These are phyloP conservation scores for Pelecanus crispus DNA, from an alignment of 2,113 vertebrate species.

Conservation along the genomic window DNA sequence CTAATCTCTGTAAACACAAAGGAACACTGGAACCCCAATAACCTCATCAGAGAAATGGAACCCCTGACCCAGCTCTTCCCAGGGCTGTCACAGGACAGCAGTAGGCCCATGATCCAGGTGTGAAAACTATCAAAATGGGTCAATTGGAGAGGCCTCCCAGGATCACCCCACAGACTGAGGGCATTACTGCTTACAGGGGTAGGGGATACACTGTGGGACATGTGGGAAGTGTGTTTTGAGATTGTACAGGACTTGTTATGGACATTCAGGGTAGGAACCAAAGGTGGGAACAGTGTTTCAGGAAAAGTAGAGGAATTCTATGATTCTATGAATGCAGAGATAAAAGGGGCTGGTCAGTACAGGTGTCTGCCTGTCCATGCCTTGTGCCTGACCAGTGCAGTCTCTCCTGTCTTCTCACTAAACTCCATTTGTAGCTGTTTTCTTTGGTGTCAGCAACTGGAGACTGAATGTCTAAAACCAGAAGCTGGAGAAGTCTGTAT, in stretches of 20 bases:
- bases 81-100: neutral
- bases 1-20: neutral
- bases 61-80: neutral
- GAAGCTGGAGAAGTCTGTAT: neutral
- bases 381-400: neutral
- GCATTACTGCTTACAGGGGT: fast-evolving
- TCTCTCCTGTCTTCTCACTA: neutral
- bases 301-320: neutral
- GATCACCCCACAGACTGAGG: neutral
- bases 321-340: neutral
- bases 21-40: neutral
- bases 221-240: neutral
- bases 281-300: neutral
- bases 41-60: neutral
- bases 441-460: neutral
- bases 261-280: neutral
- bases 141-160: neutral
- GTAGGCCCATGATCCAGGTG: neutral
- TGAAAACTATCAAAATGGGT: neutral
- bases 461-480: neutral
- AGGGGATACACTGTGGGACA: neutral
- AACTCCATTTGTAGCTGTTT: neutral
- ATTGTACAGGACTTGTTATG: neutral
- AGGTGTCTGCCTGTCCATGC: neutral
- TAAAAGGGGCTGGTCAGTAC: neutral